A percentile compares a stretch with the other conserved stretches of the same genome.
phyloP scores from a whole-genome alignment of 2,888 invertebrate species.

The Brenthis daphne region DNA sequence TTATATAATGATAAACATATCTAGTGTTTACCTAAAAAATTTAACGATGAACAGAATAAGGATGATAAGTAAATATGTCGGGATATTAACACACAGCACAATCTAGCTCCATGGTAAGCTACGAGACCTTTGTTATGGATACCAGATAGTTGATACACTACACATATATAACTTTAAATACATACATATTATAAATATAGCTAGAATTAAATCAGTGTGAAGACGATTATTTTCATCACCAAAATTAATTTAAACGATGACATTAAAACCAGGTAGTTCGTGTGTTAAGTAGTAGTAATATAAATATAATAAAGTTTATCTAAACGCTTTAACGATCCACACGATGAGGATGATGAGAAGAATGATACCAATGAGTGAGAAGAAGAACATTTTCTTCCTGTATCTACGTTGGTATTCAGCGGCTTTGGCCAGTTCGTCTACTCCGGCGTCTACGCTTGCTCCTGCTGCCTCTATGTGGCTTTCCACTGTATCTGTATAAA shows the following conservation, averaged over 20 bases:
- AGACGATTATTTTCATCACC: not conserved
- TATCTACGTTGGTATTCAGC: slow-evolving; percentile 88
- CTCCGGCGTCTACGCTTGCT: slow-evolving; percentile 89
- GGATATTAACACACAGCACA: too few relatives aligned
- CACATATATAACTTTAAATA: too few relatives aligned
- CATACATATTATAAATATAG: too few relatives aligned
- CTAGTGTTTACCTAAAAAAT: too few relatives aligned
- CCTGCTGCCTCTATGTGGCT: slow-evolving; percentile 89
- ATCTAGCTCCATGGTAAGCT: too few relatives aligned
- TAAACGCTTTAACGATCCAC: slow-evolving; percentile 84
- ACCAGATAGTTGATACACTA: too few relatives aligned
- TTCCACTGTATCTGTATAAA: slow-evolving; percentile 89
- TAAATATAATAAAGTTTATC: slow-evolving; percentile 52
- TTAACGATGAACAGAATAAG: too few relatives aligned
- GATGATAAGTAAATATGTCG: too few relatives aligned
- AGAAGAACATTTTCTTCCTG: slow-evolving; percentile 87
- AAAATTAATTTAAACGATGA: not conserved
- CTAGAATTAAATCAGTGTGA: not conserved
- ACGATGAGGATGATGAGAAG: slow-evolving; percentile 86
- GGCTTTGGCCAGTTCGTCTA: slow-evolving; percentile 90
- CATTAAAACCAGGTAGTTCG: not conserved
- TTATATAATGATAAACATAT: too few relatives aligned
- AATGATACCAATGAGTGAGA: slow-evolving; percentile 85
- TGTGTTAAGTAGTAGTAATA: not conserved
- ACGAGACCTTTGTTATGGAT: too few relatives aligned